These are phyloP conservation scores for Varanus salvator DNA, from an alignment of 2,113 vertebrate genomes.

Conservation along the genomic window DNA sequence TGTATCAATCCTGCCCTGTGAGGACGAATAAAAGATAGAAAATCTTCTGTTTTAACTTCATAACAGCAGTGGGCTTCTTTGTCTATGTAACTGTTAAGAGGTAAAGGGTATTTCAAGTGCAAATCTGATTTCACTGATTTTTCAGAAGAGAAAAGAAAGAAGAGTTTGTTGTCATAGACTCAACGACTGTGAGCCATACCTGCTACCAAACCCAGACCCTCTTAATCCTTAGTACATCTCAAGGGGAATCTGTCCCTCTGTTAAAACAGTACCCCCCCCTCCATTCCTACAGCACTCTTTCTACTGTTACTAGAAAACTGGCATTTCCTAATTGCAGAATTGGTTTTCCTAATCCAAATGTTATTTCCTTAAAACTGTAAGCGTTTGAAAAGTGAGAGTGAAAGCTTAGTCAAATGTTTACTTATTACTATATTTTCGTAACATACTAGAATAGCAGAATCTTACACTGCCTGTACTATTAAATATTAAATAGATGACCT, in stretches of 20 bases:
- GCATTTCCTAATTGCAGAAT: too few species aligned
- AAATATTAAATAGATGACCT: conserved; percentile 75
- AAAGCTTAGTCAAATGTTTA: too few species aligned
- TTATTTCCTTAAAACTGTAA: too few species aligned
- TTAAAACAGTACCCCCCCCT: background rate
- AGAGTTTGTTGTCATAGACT: background rate
- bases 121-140: background rate
- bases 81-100: background rate
- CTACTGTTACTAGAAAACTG: too few species aligned
- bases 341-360: too few species aligned
- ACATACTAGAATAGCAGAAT: background rate
- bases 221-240: too few species aligned
- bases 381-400: too few species aligned
- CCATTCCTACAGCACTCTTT: background rate
- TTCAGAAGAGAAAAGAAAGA: too few species aligned
- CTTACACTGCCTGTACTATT: background rate
- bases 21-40: background rate
- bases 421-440: background rate
- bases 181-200: background rate
- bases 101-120: background rate
- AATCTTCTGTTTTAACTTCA: background rate
- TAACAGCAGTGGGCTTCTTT: background rate
- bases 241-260: background rate
- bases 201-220: background rate
- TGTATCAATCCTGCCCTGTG: background rate